Evolutionary conservation across 2,888 invertebrate species (phyloP).

Genomic region (Perizoma affinitatum): DNA sequence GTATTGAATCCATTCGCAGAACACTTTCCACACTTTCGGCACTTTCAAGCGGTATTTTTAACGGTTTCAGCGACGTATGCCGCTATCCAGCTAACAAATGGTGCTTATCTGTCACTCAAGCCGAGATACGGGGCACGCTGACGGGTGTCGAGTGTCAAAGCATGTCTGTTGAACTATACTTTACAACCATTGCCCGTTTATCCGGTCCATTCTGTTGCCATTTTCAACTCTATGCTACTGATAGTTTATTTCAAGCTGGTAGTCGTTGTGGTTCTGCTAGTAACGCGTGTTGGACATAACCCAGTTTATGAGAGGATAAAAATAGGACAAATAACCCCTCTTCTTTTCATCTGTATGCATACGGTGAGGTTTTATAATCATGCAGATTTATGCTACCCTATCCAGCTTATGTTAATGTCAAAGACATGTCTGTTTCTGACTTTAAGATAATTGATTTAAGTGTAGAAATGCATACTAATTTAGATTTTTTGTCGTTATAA

Average conservation of each 20-base stretch:
- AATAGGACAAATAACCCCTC: conserved; percentile 36
- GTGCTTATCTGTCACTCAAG: conserved; percentile 63
- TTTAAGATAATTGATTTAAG: too few relatives aligned
- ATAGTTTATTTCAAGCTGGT: conserved; percentile 49
- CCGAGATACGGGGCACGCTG: conserved; percentile 57
- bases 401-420: conserved; percentile 20
- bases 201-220: conserved; percentile 31
- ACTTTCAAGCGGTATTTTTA: conserved; percentile 40
- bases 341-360: conserved; percentile 35
- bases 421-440: background rate
- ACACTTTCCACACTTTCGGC: conserved; percentile 11
- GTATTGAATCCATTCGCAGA: conserved; percentile 6
- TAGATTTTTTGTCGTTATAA: too few relatives aligned
- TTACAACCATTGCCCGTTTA: conserved; percentile 43
- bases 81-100: conserved; percentile 63
- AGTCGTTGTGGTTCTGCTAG: conserved; percentile 41
- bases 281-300: conserved; percentile 46
- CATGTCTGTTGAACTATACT: conserved; percentile 61
- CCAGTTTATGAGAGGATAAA: conserved; percentile 44
- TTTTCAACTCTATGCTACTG: conserved; percentile 49
- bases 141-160: conserved; percentile 67
- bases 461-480: too few relatives aligned
- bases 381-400: conserved; percentile 27
- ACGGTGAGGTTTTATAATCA: conserved; percentile 23
- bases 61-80: conserved; percentile 47